Evolutionary conservation across 2,888 invertebrate genomes (phyloP).

Genomic region (Elgonia sp.): DNA sequence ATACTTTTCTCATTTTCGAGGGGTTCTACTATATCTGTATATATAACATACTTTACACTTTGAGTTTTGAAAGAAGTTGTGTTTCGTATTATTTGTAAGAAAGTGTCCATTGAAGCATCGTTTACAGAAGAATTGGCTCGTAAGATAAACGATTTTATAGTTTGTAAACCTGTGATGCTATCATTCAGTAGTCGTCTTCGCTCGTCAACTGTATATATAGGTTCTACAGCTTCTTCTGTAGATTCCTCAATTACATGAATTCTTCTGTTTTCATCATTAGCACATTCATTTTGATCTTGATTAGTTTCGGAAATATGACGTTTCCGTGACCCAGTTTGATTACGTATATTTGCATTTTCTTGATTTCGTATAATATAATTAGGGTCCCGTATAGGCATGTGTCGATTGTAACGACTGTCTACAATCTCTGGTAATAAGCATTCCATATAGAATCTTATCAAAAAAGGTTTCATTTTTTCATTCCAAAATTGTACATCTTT

Average conservation of each 20-base stretch:
- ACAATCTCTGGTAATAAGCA: constrained; percentile 11
- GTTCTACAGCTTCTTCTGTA: background rate
- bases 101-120: constrained; percentile 1
- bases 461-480: constrained; percentile 18
- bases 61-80: background rate
- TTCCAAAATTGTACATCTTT: constrained; percentile 6
- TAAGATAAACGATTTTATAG: background rate
- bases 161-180: background rate
- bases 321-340: background rate
- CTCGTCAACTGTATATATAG: background rate
- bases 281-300: background rate
- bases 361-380: constrained; percentile 10
- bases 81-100: constrained; percentile 11
- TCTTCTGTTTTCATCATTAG: background rate
- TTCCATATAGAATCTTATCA: constrained; percentile 6
- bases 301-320: background rate
- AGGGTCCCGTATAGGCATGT: constrained; percentile 15
- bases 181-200: background rate
- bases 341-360: background rate
- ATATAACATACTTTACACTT: background rate
- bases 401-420: constrained; percentile 12
- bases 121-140: background rate
- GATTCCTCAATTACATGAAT: background rate
- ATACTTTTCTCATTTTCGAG: background rate
- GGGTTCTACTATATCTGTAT: background rate